phyloP scores from a whole-genome alignment of 1,140 invertebrate genomes.

The Neodiprion fabricii region DNA sequence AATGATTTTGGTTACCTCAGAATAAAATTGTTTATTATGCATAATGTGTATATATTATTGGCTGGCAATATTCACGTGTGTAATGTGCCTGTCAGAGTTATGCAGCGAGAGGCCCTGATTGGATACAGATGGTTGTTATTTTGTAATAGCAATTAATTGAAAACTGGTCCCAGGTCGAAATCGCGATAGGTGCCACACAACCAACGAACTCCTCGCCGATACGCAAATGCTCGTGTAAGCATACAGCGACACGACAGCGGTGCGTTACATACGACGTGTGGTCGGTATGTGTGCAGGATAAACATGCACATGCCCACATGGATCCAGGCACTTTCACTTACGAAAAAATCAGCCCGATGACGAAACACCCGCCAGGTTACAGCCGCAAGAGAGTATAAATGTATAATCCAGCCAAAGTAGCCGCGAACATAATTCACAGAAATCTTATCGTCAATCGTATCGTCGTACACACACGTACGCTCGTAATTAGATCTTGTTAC shows the following conservation, averaged over 20 bases:
- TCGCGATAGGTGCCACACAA: conserved; percentile 28
- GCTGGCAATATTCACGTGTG: no score
- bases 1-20: no score
- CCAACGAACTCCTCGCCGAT: conserved; percentile 46
- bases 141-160: conserved; percentile 41
- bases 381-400: not conserved
- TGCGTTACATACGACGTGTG: conserved; percentile 15
- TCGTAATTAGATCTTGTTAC: no score
- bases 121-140: conserved; percentile 24
- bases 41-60: no score
- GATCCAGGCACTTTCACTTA: conserved; percentile 41
- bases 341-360: conserved; percentile 34
- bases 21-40: no score
- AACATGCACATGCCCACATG: not conserved
- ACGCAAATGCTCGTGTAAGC: no score
- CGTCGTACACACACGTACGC: no score
- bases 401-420: not conserved
- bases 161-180: conserved; percentile 47
- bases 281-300: conserved; percentile 27
- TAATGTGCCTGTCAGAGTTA: no score
- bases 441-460: no score
- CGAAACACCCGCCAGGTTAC: conserved; percentile 5
- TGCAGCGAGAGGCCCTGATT: no score
- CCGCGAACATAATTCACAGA: not conserved
- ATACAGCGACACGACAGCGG: no score